Evolutionary conservation across 2,888 invertebrate genomes (phyloP).

Genomic region (Strigamia maritima): DNA sequence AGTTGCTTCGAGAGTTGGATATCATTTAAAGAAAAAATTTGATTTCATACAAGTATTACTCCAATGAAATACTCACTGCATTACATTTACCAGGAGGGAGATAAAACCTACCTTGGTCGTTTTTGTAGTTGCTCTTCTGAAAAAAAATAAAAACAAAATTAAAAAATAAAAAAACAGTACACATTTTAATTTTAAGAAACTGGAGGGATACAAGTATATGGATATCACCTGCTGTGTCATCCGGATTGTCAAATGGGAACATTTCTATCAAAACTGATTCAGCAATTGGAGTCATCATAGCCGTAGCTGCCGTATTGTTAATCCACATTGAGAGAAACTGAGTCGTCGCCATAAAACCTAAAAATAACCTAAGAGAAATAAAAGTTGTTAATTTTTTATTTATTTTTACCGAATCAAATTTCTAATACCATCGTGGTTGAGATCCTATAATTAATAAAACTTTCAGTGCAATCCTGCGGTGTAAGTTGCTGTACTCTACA

Average conservation of each 20-base stretch:
- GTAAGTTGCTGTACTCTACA: constrained; percentile 41
- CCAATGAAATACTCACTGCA: too few species aligned
- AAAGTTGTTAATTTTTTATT: neutral
- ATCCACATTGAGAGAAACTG: constrained; percentile 34
- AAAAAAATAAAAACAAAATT: too few species aligned
- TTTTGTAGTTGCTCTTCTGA: neutral
- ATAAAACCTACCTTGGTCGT: neutral
- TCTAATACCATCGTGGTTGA: constrained; percentile 37
- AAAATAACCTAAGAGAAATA: constrained; percentile 18
- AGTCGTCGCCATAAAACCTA: constrained; percentile 9
- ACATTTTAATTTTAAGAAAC: neutral
- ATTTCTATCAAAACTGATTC: constrained; percentile 33
- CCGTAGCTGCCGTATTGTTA: constrained; percentile 32
- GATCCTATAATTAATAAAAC: constrained; percentile 39
- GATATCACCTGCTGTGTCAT: constrained; percentile 42
- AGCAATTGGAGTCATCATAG: constrained; percentile 39
- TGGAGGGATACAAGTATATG: neutral
- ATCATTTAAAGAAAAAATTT: too few species aligned
- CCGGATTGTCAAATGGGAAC: constrained; percentile 11
- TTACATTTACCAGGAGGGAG: too few species aligned
- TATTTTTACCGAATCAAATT: neutral
- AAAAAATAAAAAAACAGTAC: neutral
- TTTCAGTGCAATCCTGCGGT: constrained; percentile 41
- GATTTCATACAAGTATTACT: too few species aligned
- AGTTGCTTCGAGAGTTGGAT: neutral